Base-by-base conservation (phyloP, 2,797 vertebrate genomes). In the Sebastes goodei region DNA sequence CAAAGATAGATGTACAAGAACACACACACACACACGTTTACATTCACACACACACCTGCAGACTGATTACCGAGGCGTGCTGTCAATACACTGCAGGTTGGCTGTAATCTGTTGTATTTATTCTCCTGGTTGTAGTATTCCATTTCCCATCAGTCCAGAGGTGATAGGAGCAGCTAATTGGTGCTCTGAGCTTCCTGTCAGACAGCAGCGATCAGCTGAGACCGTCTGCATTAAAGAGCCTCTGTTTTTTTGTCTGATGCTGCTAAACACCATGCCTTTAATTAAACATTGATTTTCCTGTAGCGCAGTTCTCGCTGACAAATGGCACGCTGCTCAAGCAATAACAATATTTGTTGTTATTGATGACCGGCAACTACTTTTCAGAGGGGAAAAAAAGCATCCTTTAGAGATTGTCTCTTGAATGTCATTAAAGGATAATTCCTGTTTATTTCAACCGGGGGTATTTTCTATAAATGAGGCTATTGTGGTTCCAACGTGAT, bases 221-320 rank as follows among this genome's bases (percentile, higher is more conserved):
- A 87, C 77, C 72, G 81, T 78, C 80, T 83, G 79, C 65, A 76
- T 82, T 86, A 81, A 67, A 65, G 61, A 74, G 68, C 71, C 68
- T 81, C 60, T 75, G 77, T 81, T 85, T 84, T 81, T 77, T 81
- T 77, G 81, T 86, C 86, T 76, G 82, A 77, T 84, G 85, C 83
- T 78, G 78, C 84, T 89, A 88, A 91, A 89, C 91, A 93, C 76
- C 80, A 89, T 89, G 63, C 86, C 88, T 92, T 91, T 93, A 93
- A 93, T 94, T 88, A 93, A 93, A 92, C 89, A 93, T 94, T 91
- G 93, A 94, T 94, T 94, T 94, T 93, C 78, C 85, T 91, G 79
- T 46, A 82, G 79, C 81, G 59, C 74, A 67, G 81, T 80, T 82
- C 83, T 86, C 71, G 49, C 76, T 92, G 92, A 94, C 81, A 89